Base-by-base conservation (phyloP, 1,140 invertebrate genomes). In the Macrotrachela quadricornifera region DNA sequence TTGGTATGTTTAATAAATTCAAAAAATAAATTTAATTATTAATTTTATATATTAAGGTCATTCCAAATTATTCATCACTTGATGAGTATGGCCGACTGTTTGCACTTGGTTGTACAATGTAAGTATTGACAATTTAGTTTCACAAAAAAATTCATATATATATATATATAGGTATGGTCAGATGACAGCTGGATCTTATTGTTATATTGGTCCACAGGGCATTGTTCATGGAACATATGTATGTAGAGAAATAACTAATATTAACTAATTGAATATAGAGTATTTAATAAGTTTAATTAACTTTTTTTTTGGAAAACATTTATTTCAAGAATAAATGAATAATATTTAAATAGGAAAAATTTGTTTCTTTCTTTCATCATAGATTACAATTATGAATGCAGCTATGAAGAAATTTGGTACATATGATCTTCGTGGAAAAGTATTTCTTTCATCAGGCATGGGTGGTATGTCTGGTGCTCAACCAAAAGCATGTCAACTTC, bases 181-280 rank as follows among this genome's bases (percentile, higher is more conserved):
- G 58, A 75, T 75, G 73, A 75, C 73, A 10, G 78, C 78, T 15
- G 79, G 78, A 13, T 77, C 76, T 60, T 80, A 73, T 61, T 79
- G 78, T 58, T 80, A 80, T 62, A 80, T 80, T 57, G 79, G 78
- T 18, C 78, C 78, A 9, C 78, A 80, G 61, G 78, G 79, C 9
- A 80, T 80, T 55, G 79, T 80, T 15, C 78, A 80, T 63, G 78
- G 78, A 18, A 80, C 78, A 6, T 78, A 76, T 45, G 78, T 79
- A 65, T 61, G 68, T 64, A 40, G 41, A 36, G 9, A 48, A 30
- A 30, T 52, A 17, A 14, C n/a, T n/a, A n/a, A n/a, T n/a, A n/a
- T n/a, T n/a, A n/a, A n/a, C n/a, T n/a, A n/a, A n/a, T n/a, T n/a
- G n/a, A n/a, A n/a, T n/a, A n/a, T n/a, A n/a, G n/a, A n/a, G n/a